Conservation (phyloP, 2,797 vertebrate species). For the Thunnus albacares region DNA sequence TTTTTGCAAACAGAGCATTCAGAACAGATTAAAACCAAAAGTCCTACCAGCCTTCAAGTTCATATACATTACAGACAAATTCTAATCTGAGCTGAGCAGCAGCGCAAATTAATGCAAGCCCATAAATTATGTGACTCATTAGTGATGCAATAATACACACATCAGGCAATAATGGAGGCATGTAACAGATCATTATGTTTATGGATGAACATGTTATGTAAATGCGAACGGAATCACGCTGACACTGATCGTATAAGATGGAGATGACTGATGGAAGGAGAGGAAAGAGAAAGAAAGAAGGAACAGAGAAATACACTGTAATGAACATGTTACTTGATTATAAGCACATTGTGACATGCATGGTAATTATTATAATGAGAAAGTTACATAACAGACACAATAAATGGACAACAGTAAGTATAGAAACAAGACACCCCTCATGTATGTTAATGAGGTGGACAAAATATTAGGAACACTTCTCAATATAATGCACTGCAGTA, state of each 20-base stretch:
- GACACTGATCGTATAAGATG: not conserved
- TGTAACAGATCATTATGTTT: constrained; percentile 39
- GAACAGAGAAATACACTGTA: not conserved
- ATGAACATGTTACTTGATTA: not conserved
- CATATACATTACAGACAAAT: not conserved
- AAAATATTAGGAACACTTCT: no score
- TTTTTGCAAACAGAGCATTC: no score
- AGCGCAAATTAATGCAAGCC: not conserved
- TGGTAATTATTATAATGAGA: constrained; percentile 1
- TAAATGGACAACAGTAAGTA: no score
- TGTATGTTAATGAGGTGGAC: no score
- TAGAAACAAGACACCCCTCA: no score
- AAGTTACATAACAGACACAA: not conserved
- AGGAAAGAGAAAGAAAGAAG: not conserved
- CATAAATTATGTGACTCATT: not conserved
- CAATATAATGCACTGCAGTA: no score
- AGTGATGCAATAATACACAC: not conserved
- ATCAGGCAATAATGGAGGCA: constrained; percentile 16
- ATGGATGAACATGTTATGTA: constrained; percentile 38
- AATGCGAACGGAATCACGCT: constrained; percentile 2
- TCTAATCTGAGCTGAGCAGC: not conserved
- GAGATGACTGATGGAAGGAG: not conserved
- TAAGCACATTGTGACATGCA: not conserved
- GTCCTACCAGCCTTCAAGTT: not conserved
- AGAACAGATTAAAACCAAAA: no score